Percentiles rank a stretch among this genome's conserved stretches.
phyloP scores from a whole-genome alignment of 92 coral and sea anemone species.

The Siderastrea radians region DNA sequence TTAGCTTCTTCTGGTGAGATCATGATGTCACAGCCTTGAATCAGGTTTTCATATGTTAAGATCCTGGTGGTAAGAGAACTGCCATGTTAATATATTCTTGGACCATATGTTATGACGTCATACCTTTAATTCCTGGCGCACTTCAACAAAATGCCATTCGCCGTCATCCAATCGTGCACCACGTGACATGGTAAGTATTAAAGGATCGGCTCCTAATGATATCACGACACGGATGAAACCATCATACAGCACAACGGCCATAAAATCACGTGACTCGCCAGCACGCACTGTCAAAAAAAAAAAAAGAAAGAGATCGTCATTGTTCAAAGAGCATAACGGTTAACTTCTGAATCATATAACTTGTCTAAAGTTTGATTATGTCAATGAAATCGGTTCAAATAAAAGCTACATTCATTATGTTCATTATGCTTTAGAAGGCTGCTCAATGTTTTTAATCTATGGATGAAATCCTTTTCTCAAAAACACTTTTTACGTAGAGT shows the following conservation, averaged over 20 bases:
- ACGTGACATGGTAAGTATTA: slow-evolving; percentile 72
- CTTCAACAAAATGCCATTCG: slow-evolving; percentile 91
- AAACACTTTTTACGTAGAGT: no score
- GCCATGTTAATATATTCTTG: neutral
- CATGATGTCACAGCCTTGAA: no score
- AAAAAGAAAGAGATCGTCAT: neutral
- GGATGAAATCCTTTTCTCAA: neutral
- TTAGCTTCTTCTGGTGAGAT: no score
- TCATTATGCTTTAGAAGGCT: no score
- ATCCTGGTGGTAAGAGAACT: no score
- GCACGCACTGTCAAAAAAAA: slow-evolving; percentile 35
- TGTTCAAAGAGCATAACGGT: neutral
- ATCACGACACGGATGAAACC: slow-evolving; percentile 82
- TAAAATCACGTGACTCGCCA: slow-evolving; percentile 74
- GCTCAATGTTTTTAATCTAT: neutral
- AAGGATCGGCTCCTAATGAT: slow-evolving; percentile 82
- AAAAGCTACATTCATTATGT: no score
- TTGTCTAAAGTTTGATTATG: no score
- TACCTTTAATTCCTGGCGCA: slow-evolving; percentile 80
- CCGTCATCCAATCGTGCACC: slow-evolving; percentile 87
- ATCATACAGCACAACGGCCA: slow-evolving; percentile 79
- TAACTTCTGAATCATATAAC: no score
- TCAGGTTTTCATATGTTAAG: no score
- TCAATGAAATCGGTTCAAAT: no score
- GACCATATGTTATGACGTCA: neutral